Evolutionary conservation across 2,797 vertebrate species (phyloP).

Genomic region (Sebastes steindachneri): DNA sequence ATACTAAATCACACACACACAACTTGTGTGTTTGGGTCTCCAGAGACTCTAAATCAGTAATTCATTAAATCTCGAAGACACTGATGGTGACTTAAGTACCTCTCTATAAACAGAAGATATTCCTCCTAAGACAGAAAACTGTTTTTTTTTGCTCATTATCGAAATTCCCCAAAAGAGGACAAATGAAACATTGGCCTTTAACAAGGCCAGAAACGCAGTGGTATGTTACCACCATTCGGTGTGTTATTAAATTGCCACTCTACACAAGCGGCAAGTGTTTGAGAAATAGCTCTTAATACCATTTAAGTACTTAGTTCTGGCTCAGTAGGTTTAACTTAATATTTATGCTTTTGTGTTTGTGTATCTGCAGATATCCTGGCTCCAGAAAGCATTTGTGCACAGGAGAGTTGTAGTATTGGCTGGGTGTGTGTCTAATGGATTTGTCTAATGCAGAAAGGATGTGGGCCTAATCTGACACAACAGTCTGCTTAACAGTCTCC

Average conservation of each 20-base stretch:
- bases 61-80: conserved; percentile 45
- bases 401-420: conserved; percentile 11
- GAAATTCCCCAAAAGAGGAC: conserved; percentile 2
- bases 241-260: background rate
- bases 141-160: background rate
- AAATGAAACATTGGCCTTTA: background rate
- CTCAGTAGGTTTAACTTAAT: background rate
- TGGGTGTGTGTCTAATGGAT: conserved; percentile 57
- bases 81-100: conserved; percentile 16
- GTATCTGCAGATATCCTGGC: background rate
- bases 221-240: background rate
- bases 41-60: conserved; percentile 38
- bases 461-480: conserved; percentile 44
- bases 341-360: conserved; percentile 10
- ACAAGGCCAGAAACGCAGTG: background rate
- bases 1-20: conserved; percentile 42
- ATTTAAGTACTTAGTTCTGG: conserved; percentile 3
- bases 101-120: conserved; percentile 35
- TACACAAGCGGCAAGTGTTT: background rate
- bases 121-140: background rate
- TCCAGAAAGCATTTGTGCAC: conserved; percentile 6
- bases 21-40: conserved; percentile 16
- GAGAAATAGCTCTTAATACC: background rate
- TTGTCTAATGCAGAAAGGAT: conserved; percentile 61
- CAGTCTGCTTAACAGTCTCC: conserved; percentile 22